Conservation (phyloP, 2,797 vertebrate species). For the Girardinus metallicus region DNA sequence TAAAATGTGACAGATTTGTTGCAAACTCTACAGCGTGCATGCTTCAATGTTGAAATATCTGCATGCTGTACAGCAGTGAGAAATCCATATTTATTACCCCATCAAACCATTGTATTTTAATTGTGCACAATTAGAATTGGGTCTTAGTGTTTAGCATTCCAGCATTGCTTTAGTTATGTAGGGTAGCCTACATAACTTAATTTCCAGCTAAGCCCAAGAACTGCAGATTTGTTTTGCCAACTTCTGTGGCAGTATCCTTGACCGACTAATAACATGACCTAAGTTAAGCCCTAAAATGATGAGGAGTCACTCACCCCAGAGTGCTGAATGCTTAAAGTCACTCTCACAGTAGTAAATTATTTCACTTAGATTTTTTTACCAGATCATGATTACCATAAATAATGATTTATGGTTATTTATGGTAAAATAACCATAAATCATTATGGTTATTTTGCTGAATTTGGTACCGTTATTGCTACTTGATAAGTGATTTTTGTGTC, state of each 20-base stretch:
- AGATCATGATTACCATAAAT: no score
- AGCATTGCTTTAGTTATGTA: not conserved
- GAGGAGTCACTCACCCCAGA: not conserved
- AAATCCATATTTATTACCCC: not conserved
- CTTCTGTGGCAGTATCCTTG: not conserved
- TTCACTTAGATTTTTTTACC: not conserved
- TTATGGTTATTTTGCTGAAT: no score
- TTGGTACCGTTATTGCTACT: not conserved
- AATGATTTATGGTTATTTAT: no score
- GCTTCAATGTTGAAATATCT: not conserved
- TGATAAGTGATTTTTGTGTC: not conserved
- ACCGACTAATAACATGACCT: not conserved
- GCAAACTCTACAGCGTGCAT: not conserved
- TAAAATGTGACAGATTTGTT: not conserved
- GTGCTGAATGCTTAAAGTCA: not conserved
- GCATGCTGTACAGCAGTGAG: not conserved
- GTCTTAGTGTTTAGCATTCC: not conserved
- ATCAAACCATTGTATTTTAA: not conserved
- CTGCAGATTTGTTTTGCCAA: not conserved
- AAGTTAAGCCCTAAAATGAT: not conserved
- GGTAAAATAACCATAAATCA: no score
- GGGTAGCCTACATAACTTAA: not conserved
- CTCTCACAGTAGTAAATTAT: not conserved
- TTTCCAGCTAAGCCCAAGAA: not conserved
- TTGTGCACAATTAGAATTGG: not conserved